Percentiles rank a stretch among this genome's conserved stretches.
Evolutionary conservation across 1,140 invertebrate species (phyloP).

Genomic region (Anoplolepis gracilipes): DNA sequence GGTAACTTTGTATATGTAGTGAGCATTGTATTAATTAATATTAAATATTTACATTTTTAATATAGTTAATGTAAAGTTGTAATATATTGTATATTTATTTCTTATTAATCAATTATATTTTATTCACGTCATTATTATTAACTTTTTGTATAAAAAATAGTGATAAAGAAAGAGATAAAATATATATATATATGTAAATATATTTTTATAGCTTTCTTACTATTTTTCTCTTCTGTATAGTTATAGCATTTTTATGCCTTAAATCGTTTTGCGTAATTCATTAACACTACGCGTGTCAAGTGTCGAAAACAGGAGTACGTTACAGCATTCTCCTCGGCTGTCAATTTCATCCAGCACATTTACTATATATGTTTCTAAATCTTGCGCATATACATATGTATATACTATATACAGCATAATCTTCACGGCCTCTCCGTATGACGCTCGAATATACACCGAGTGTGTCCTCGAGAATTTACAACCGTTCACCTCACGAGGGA

Average conservation of each 20-base stretch:
- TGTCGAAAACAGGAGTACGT: neutral
- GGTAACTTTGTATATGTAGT: too few species aligned
- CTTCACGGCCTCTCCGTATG: slow-evolving; percentile 31
- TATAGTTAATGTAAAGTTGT: neutral
- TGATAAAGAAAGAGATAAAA: too few species aligned
- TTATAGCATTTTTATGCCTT: neutral
- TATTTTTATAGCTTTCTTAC: neutral
- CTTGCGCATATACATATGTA: neutral
- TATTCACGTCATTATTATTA: neutral
- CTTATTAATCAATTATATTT: neutral
- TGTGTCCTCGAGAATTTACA: slow-evolving; percentile 58
- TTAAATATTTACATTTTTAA: too few species aligned
- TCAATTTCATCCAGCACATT: slow-evolving; percentile 48
- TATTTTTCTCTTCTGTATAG: neutral
- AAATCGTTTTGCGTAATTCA: slow-evolving; percentile 4
- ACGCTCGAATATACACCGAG: slow-evolving; percentile 48
- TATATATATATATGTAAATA: too few species aligned
- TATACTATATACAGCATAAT: slow-evolving; percentile 15
- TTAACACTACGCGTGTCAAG: slow-evolving; percentile 18
- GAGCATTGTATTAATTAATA: too few species aligned
- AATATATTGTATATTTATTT: neutral
- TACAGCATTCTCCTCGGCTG: slow-evolving; percentile 40
- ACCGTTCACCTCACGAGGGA: slow-evolving; percentile 56
- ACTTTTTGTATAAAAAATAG: neutral
- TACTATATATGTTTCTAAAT: slow-evolving; percentile 42